These are phyloP conservation scores for Eumeta japonica DNA, from an alignment of 1,140 invertebrate species.

Conservation along the genomic window DNA sequence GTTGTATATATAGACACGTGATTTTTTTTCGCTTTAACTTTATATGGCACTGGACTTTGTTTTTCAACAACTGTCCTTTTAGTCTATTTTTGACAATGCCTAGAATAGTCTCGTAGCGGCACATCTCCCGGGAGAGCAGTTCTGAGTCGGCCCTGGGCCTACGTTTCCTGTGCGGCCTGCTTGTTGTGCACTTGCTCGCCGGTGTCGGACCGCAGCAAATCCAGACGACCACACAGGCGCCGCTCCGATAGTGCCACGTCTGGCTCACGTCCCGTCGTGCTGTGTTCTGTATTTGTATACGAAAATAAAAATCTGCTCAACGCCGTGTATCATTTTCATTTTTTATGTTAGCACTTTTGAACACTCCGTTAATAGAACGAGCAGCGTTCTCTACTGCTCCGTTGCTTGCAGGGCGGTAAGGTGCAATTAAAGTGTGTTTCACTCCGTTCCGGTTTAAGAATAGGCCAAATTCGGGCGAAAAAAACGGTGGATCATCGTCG, in stretches of 20 bases:
- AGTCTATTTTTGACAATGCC: neutral
- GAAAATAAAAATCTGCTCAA: slow-evolving; percentile 5
- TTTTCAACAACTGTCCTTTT: neutral
- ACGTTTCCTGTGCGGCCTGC: neutral
- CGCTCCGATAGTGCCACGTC: slow-evolving; percentile 3
- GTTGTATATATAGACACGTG: no score
- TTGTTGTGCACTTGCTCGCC: neutral
- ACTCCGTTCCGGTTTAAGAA: slow-evolving; percentile 10
- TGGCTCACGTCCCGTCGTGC: slow-evolving; percentile 3
- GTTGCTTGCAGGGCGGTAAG: slow-evolving; percentile 9
- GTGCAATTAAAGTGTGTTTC: slow-evolving; percentile 4
- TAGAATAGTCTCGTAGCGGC: neutral
- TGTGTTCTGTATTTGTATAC: slow-evolving; percentile 8
- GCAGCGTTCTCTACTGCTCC: slow-evolving; percentile 7
- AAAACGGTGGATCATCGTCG: slow-evolving; percentile 15
- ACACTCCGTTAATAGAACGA: slow-evolving; percentile 5
- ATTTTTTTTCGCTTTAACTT: neutral
- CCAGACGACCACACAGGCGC: slow-evolving; percentile 3
- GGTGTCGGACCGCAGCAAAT: slow-evolving; percentile 5
- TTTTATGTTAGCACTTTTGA: slow-evolving; percentile 8
- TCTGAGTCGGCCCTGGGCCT: neutral
- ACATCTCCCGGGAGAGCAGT: neutral
- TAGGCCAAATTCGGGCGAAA: slow-evolving; percentile 1
- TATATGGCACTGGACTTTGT: neutral
- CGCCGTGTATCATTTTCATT: slow-evolving; percentile 1